Evolutionary conservation across 2,888 invertebrate genomes (phyloP), one percentile per base, ranked within the genome.

Genomic region (Fragum whitleyi): DNA sequence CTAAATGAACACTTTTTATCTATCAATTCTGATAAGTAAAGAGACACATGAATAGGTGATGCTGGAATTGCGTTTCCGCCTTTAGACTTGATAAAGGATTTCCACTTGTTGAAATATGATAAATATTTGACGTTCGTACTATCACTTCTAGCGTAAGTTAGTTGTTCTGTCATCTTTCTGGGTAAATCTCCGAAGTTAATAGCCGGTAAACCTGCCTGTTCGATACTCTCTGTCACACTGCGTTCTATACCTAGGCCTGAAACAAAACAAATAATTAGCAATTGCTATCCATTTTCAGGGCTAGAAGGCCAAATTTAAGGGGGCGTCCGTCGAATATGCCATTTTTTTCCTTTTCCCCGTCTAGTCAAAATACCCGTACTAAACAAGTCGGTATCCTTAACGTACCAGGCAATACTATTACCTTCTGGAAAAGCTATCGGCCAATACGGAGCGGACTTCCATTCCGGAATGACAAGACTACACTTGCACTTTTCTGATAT

Each of bases 11-110:
- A 68, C 23, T 69, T 16, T 39, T 73, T 82, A 51, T 82, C 73
- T 9, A 82, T 72, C 26, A 82, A 62, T 42, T 79, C 75, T 7
- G 78, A 75, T 16, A 82, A 28, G 61, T 62, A 82, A 29, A 82
- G 36, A 26, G 82, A 57, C 6, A 82, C 65, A 29, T 73, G 76
- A 51, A 75, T 75, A 14, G 82, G 78, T 21, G 78, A 78, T 7
- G 78, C 82, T 29, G 82, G 75, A 26, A 78, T 19, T 26, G 82
- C 77, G 6, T 23, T 32, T 28, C 61, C 75, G 1, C 78, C 82
- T 67, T 73, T 62, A 19, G 55, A n/a, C 16, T 23, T 7, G 29
- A 81, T 77, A 32, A 81, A 81, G 0, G 26, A 36, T 42, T 70
- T 74, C 74, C 71, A 77, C 19, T 78, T 71, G 53, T 77, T 71